Base-by-base conservation (phyloP, 35 echinoderm and acorn worm genomes). In the Acanthaster planci region DNA sequence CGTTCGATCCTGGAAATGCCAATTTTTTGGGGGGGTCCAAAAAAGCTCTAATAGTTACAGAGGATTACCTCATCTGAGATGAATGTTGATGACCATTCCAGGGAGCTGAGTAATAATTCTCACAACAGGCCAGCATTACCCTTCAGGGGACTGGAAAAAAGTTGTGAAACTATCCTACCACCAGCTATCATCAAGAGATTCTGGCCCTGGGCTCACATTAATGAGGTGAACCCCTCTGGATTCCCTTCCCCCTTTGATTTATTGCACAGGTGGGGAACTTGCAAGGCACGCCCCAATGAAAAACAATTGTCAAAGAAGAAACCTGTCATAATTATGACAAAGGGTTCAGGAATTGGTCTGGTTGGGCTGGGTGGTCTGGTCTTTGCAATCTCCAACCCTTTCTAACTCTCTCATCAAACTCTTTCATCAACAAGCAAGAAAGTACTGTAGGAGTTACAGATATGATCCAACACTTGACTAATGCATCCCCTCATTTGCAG, bases 21-120 rank as follows among this genome's bases (percentile, higher is more conserved):
- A 29, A 14, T 14, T 72, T 8, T 26, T 72, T 72, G 56, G 19
- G 27, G 56, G 19, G 18, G 18, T 60, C 19, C 27, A 23, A 29
- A 72, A 19, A 72, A 29, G 10, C 23, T 31, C 14, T 34, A 26
- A 26, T 72, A 12, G 14, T 34, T 34, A 68, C 60, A 12, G 34
- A 29, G 34, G 26, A 72, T 72, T 72, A 72, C 64, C 26, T 72
- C 64, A 72, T 21, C 18, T 26, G 2, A 30, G 30, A 29, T 36
- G 64, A 72, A 72, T 72, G 64, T 72, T 72, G 7, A 72, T 72
- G 64, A 72, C 34, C 64, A 72, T 72, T 72, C 64, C 64, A 36
- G 64, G 29, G 64, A 72, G 64, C 26, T 34, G 34, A 15, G 14
- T 31, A 34, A 14, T 72, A 10, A 34, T 72, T 72, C 14, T 19